These are phyloP conservation scores for Galemys pyrenaicus DNA, from an alignment of 2,113 vertebrate genomes.

Conservation along the genomic window DNA sequence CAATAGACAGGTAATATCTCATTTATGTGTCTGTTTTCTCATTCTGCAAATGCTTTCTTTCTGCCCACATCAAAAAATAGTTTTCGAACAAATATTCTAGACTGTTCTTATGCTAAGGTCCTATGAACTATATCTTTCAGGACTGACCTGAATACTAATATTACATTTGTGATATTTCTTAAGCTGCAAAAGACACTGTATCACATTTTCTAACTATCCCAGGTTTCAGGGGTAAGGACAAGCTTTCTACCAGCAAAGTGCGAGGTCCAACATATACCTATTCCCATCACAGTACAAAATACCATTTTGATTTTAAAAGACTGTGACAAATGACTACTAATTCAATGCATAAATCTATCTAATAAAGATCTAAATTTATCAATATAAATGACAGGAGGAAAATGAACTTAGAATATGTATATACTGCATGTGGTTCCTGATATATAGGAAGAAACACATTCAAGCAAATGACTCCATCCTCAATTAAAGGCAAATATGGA, in stretches of 20 bases:
- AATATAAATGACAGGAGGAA: not conserved
- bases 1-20: constrained; percentile 46
- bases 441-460: not conserved
- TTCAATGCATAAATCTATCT: constrained; percentile 30
- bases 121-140: constrained; percentile 47
- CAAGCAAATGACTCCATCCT: not conserved
- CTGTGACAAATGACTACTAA: not conserved
- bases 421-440: not conserved
- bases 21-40: constrained; percentile 20
- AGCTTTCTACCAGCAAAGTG: not conserved
- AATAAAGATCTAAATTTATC: not conserved
- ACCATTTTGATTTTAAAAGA: constrained; percentile 33
- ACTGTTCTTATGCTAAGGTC: not conserved
- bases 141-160: not conserved
- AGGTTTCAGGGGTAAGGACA: not conserved
- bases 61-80: not conserved
- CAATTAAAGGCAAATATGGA: constrained; percentile 11
- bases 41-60: constrained; percentile 31
- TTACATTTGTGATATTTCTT: constrained; percentile 19
- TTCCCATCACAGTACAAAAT: not conserved
- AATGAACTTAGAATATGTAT: not conserved
- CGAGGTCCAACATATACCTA: not conserved
- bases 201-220: not conserved
- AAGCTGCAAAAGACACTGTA: constrained; percentile 21
- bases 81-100: constrained; percentile 48